Evolutionary conservation across 2,113 vertebrate species (phyloP), one percentile per base, ranked within the genome.

Genomic region (Sylvia atricapilla): DNA sequence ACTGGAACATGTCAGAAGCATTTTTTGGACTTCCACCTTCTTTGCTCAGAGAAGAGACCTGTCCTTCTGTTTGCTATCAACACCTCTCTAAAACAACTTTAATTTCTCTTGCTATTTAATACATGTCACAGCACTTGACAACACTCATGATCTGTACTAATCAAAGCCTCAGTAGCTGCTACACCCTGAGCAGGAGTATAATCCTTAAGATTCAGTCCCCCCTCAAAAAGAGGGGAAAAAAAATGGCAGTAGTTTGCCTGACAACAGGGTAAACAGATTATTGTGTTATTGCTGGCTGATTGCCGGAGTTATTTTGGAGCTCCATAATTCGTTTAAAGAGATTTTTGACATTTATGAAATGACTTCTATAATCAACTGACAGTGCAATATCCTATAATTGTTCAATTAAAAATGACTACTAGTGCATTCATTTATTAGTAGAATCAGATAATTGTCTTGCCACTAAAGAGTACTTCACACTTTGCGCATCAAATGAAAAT

Each of bases 311-410:
- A 98, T 98, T 98, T 98, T 97, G 98, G 98, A 98, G 97, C 98
- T 98, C 98, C 97, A 98, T 98, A 98, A 99, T 99, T 99, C 98
- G 98, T 98, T 99, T 99, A 98, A 99, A 99, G 98, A 98, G 98
- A 98, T 99, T 99, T 99, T 98, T 99, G 98, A 99, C 99, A 99
- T 99, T 99, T 98, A 98, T 98, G 97, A 98, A 98, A 98, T 98
- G 95, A 98, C 98, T 98, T 97, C 97, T 97, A 98, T 98, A 97
- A 98, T 98, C 98, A 98, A 98, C 98, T 98, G 98, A 97, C 97
- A 98, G 97, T 97, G 98, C 98, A 98, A 98, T 98, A 98, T 98
- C 98, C 98, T 98, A 98, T 98, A 99, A 99, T 99, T 99, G 99
- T 99, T 99, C 98, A 99, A 99, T 99, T 99, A 99, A 98, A 98